phyloP scores from a whole-genome alignment of 2,113 vertebrate species.

The Tringa solitaria region DNA sequence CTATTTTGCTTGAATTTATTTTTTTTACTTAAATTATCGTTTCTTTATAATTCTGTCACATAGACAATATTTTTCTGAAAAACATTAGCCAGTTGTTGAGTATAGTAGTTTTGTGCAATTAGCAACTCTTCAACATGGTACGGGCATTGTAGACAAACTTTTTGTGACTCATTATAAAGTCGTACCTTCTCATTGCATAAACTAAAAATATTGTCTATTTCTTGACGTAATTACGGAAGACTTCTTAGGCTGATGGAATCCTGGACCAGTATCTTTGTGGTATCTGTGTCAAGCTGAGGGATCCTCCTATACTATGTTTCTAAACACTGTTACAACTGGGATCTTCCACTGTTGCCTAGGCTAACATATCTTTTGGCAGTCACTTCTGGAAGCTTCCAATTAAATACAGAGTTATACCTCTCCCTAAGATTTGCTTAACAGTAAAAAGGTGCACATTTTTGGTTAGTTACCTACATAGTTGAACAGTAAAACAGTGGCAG shows the following conservation, averaged over 20 bases:
- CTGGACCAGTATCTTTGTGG: conserved; percentile 40
- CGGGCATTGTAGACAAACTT: neutral
- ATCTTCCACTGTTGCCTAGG: conserved; percentile 63
- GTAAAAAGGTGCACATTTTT: neutral
- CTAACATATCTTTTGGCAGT: neutral
- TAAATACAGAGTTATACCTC: neutral
- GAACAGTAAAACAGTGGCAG: conserved; percentile 61
- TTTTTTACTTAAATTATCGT: conserved; percentile 9
- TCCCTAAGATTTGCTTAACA: neutral
- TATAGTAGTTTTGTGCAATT: neutral
- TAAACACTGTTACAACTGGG: neutral
- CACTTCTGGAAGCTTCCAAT: neutral
- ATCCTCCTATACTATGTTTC: conserved; percentile 41
- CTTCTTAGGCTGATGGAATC: conserved; percentile 42
- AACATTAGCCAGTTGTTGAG: neutral
- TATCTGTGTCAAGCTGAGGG: conserved; percentile 42
- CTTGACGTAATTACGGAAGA: conserved; percentile 45
- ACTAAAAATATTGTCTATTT: conserved; percentile 71
- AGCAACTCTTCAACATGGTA: neutral
- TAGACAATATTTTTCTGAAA: conserved; percentile 69
- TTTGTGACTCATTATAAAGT: neutral
- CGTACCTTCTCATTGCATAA: neutral
- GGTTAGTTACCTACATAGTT: neutral
- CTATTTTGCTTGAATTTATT: neutral
- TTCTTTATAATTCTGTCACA: conserved; percentile 52